Evolutionary conservation across 2,113 vertebrate genomes (phyloP).

Genomic region (Coturnix japonica): DNA sequence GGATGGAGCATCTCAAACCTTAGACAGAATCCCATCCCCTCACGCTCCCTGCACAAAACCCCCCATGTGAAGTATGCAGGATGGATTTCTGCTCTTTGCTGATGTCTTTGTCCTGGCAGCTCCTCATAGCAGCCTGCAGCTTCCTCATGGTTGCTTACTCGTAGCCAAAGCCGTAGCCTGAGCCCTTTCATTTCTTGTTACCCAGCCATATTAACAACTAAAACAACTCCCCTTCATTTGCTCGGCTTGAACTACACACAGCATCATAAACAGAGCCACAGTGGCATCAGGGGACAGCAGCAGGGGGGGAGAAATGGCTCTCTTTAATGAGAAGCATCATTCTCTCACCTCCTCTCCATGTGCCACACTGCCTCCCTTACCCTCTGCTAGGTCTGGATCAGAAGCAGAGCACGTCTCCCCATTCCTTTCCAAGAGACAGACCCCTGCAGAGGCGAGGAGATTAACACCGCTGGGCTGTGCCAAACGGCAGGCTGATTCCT

Average conservation of each 20-base stretch:
- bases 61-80: rapidly evolving
- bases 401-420: neutral
- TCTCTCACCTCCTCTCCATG: neutral
- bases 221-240: neutral
- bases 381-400: neutral
- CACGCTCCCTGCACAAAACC: neutral
- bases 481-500: neutral
- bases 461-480: neutral
- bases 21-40: neutral
- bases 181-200: neutral
- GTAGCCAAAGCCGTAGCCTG: neutral
- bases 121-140: too few relatives aligned
- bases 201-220: neutral
- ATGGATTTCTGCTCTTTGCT: neutral
- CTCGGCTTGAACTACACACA: neutral
- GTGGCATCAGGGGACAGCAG: rapidly evolving
- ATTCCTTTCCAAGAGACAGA: neutral
- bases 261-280: neutral
- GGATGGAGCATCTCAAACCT: rapidly evolving
- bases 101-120: neutral
- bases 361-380: neutral
- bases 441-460: neutral
- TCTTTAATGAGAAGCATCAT: neutral
- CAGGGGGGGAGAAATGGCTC: rapidly evolving
- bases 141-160: neutral